phyloP scores from a whole-genome alignment of 2,113 vertebrate genomes.

The Ondatra zibethicus region DNA sequence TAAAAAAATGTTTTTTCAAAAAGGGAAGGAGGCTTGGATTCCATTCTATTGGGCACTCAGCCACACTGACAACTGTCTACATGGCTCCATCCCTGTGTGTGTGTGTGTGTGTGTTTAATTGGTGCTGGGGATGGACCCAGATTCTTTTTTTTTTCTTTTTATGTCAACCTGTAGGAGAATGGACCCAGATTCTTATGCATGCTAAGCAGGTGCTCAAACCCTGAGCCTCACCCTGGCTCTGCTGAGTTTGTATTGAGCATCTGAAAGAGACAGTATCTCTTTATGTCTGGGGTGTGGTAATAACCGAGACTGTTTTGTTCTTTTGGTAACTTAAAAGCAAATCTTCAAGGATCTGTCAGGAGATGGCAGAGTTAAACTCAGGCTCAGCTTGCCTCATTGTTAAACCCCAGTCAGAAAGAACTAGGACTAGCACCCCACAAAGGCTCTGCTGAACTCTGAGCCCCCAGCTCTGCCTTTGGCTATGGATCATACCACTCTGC shows the following conservation, averaged over 20 bases:
- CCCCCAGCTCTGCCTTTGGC: background rate
- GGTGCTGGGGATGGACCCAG: background rate
- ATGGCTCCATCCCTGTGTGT: background rate
- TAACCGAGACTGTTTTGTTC: background rate
- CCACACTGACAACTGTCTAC: background rate
- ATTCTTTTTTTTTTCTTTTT: no score
- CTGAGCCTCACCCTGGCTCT: background rate
- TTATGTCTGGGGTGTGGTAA: background rate
- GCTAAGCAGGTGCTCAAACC: background rate
- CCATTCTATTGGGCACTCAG: background rate
- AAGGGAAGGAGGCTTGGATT: background rate
- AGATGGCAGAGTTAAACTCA: background rate
- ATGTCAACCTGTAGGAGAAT: no score
- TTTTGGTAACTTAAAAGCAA: background rate
- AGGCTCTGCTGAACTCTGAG: background rate
- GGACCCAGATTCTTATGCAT: background rate
- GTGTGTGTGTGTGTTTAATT: background rate
- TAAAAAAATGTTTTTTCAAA: background rate
- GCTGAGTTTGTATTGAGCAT: background rate
- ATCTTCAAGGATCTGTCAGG: background rate
- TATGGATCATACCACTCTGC: background rate
- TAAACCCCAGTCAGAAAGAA: background rate
- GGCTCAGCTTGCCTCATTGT: background rate
- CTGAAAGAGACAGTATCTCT: no score
- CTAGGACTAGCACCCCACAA: background rate